Base-by-base conservation (phyloP, 1,140 invertebrate species). In the Octopus sinensis region DNA sequence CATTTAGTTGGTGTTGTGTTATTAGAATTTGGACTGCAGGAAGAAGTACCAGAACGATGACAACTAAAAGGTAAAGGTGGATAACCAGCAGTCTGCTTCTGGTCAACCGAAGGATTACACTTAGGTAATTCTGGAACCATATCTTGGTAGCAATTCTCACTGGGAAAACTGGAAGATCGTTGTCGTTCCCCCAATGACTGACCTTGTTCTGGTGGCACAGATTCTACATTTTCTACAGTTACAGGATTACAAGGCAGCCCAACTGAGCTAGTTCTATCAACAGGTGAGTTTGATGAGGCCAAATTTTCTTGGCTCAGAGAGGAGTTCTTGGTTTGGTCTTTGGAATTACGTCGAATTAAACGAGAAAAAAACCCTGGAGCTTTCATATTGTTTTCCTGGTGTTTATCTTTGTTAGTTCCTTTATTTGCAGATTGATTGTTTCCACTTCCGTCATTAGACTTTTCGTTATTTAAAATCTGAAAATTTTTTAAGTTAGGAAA, bases 101-200 rank as follows among this genome's bases (percentile, higher is more conserved):
- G 56, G 17, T 17, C 9, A 12, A 12, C 56, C 17, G 4, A 62
- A 62, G 9, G 56, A 9, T 73, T 73, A 73, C 68, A 73, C 30
- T 77, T 77, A 6, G 30, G 76, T 7, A 78, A 79, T 23, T 82
- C 83, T 23, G 83, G 77, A 78, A 78, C 79, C 85, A 85, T 86
- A 30, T 84, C 85, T 6, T 86, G 79, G 81, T 82, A 89, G 78
- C 88, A 88, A n/a, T 85, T 82, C 52, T 87, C 83, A 82, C 88
- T 89, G 5, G 88, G 88, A 85, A 89, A 89, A 76, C 88, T 89
- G 7, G 88, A 88, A 52, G 88, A 89, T 71, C 88, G 52, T 53
- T 82, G 81, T 80, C 85, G 82, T 30, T 85, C 85, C 5, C 76
- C 53, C 12, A 80, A 77, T 43, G 13, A 13, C 23, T 53, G 30